Evolutionary conservation across 2,888 invertebrate genomes (phyloP), one percentile per base, ranked within the genome.

Genomic region (Drosophila macrospina): DNA sequence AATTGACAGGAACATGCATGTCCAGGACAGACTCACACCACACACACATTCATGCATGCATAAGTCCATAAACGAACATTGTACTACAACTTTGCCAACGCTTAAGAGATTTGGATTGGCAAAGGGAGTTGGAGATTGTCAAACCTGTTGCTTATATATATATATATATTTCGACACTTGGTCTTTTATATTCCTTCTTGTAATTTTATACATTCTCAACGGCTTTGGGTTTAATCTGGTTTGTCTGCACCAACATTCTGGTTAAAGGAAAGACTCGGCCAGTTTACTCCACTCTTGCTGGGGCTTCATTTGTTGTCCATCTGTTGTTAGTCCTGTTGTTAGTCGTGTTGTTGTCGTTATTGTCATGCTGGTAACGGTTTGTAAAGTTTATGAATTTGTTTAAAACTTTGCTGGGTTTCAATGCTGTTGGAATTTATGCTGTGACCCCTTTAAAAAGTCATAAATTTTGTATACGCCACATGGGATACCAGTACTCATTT

Each of bases 1-100:
- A 54, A 48, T 69, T 50, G 57, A 59, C 57, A 61, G 57, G 60
- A 56, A 41, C 65, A 59, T 51, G 65, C 55, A 60, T 69, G 63
- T 64, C 61, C 62, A 45, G 37, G 13, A 36, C 64, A 42, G 48
- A 39, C 60, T 16, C 37, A 32, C n/a, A 32, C 11, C 37, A 11
- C 37, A 60, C 30, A n/a, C 10, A 4, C 16, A 41, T 16, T 26
- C 63, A 63, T 56, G 16, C 50, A 59, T 56, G 63, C 56, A 57
- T 64, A 42, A 44, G 16, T 41, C 59, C 52, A 5, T 37, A 45
- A 30, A 8, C 52, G 37, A 30, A 30, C 30, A 37, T 62, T 47
- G 39, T 37, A 44, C 13, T 60, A 47, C 52, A 39, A 52, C 34
- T 52, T 65, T 59, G 45, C 44, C 28, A 65, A 52, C 37, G 47